phyloP scores from a whole-genome alignment of 2,888 invertebrate genomes.

The Acronicta psi region DNA sequence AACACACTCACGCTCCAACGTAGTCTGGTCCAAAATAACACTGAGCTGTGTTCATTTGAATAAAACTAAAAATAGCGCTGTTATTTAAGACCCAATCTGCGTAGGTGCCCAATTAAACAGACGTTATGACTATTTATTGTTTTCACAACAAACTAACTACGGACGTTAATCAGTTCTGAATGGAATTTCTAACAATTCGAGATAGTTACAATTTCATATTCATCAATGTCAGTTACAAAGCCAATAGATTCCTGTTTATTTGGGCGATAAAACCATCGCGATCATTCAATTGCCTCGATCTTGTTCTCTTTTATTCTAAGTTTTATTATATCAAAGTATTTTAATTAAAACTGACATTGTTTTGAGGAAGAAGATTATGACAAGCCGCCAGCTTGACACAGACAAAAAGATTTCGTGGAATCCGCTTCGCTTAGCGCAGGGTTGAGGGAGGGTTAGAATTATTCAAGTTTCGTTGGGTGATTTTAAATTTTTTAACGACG shows the following conservation, averaged over 20 bases:
- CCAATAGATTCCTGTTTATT: constrained; percentile 10
- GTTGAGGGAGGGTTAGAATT: constrained; percentile 68
- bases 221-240: constrained; percentile 66
- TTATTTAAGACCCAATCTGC: constrained; percentile 39
- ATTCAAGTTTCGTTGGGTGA: constrained; percentile 64
- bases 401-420: constrained; percentile 76
- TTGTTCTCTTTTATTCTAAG: constrained; percentile 65
- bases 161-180: constrained; percentile 39
- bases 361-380: constrained; percentile 77
- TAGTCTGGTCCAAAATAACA: constrained; percentile 26
- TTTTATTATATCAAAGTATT: constrained; percentile 77
- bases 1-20: constrained; percentile 13
- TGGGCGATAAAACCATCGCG: constrained; percentile 63
- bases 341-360: constrained; percentile 81
- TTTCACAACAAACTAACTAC: constrained; percentile 33
- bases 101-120: constrained; percentile 30
- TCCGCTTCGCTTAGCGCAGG: constrained; percentile 65
- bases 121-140: constrained; percentile 30
- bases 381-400: constrained; percentile 72
- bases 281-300: constrained; percentile 64
- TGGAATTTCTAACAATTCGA: constrained; percentile 36
- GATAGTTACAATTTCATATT: constrained; percentile 65
- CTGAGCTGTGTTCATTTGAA: constrained; percentile 27
- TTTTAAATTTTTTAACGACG: constrained; percentile 70
- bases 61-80: constrained; percentile 31